Conservation (phyloP, 2,797 vertebrate genomes). For the Danio jaintianensis region DNA sequence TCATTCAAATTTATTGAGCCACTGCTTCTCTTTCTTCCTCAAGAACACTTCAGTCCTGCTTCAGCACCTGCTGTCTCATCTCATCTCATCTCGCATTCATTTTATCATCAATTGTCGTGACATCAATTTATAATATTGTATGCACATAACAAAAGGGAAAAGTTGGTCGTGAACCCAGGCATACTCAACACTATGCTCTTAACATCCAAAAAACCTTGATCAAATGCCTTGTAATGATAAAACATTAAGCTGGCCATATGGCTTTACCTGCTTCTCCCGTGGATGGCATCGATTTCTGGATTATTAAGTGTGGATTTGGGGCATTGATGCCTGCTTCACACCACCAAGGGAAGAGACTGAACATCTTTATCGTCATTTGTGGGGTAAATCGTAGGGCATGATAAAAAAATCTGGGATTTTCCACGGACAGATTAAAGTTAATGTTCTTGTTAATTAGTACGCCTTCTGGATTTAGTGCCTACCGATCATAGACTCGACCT, state of each 20-base stretch:
- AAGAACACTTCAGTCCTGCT: background rate
- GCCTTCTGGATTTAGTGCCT: slow-evolving; percentile 38
- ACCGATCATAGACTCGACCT: slow-evolving; percentile 12
- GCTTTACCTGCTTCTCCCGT: slow-evolving; percentile 11
- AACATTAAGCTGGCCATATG: slow-evolving; percentile 42
- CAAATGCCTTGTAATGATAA: slow-evolving; percentile 14
- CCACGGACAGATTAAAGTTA: slow-evolving; percentile 21
- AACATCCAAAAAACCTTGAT: background rate
- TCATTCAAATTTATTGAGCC: background rate
- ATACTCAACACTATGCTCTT: background rate
- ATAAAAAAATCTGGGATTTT: background rate
- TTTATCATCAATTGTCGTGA: too few species aligned
- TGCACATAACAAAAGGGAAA: too few species aligned
- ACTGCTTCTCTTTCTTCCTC: background rate
- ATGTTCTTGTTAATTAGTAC: slow-evolving; percentile 37
- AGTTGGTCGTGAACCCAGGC: slow-evolving; percentile 2
- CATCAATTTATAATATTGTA: too few species aligned
- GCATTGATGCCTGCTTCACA: background rate
- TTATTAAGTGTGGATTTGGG: background rate
- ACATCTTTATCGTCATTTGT: slow-evolving; percentile 66
- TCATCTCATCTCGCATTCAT: too few species aligned
- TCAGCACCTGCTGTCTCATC: background rate
- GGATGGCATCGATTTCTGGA: slow-evolving; percentile 32
- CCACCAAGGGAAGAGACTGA: background rate
- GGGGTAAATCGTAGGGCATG: slow-evolving; percentile 68